Conservation (phyloP, 2,888 invertebrate species). For the Synergus itoensis region DNA sequence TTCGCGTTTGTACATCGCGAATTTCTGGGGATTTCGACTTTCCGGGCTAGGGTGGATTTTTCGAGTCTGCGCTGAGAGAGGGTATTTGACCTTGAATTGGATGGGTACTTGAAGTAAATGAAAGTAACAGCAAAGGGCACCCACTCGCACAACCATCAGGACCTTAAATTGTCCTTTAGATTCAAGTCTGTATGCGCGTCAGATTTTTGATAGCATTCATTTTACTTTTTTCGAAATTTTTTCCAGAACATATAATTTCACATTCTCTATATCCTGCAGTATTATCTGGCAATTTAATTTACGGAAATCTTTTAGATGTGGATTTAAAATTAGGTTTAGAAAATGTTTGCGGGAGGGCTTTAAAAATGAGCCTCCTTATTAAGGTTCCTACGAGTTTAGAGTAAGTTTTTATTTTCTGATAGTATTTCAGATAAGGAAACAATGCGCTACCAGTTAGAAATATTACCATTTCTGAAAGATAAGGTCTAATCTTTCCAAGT, state of each 20-base stretch:
- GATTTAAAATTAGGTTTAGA: background rate
- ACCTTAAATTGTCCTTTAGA: background rate
- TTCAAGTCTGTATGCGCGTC: background rate
- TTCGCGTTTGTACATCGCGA: conserved; percentile 16
- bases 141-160: background rate
- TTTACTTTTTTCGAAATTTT: background rate
- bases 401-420: background rate
- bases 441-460: background rate
- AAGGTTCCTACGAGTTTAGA: background rate
- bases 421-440: background rate
- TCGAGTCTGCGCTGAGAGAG: conserved; percentile 16
- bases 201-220: background rate
- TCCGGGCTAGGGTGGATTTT: conserved; percentile 32
- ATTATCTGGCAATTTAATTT: too few relatives aligned
- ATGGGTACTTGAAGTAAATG: conserved; percentile 16
- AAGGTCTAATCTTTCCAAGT: background rate
- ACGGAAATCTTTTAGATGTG: too few relatives aligned
- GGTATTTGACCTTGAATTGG: conserved; percentile 26
- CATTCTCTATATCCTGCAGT: too few relatives aligned
- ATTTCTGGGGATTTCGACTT: conserved; percentile 37
- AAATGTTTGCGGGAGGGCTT: background rate
- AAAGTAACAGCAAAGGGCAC: conserved; percentile 30
- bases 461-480: background rate
- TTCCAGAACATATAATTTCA: background rate
- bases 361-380: background rate